Percentiles rank a stretch among this genome's conserved stretches.
These are phyloP conservation scores for Notolabrus celidotus DNA, from an alignment of 2,797 vertebrate species.

Conservation along the genomic window DNA sequence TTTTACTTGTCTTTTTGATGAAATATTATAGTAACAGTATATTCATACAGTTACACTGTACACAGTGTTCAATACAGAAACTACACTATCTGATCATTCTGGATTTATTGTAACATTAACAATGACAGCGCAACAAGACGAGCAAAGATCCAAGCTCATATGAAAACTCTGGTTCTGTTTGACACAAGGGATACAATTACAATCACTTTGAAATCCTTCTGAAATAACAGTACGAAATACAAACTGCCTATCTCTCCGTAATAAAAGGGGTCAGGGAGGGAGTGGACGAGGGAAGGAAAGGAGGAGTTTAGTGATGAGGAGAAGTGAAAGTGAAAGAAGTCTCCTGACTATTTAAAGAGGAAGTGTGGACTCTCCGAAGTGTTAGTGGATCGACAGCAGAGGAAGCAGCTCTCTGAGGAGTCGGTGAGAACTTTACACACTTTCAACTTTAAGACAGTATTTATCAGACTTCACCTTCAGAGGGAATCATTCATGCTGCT, in stretches of 20 bases:
- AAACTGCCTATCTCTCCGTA: conserved; percentile 4
- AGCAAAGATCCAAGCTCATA: no score
- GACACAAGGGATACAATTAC: no score
- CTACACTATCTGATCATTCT: no score
- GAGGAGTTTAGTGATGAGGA: conserved; percentile 65
- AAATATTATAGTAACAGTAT: no score
- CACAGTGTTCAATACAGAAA: no score
- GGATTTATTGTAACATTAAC: no score
- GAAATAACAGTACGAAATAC: no score
- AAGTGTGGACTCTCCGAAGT: conserved; percentile 73
- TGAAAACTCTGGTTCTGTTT: no score
- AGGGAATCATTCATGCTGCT: neutral
- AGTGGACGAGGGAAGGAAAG: conserved; percentile 43
- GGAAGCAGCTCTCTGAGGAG: conserved; percentile 6
- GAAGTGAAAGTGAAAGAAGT: conserved; percentile 89
- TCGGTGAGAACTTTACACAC: conserved; percentile 43
- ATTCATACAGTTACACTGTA: no score
- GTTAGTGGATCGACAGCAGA: conserved; percentile 42
- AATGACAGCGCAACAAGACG: no score
- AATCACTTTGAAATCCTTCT: no score
- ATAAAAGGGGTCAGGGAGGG: conserved; percentile 18
- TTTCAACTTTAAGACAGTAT: neutral
- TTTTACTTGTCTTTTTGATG: no score
- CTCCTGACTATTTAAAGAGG: conserved; percentile 83
- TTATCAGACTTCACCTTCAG: neutral